Evolutionary conservation across 2,888 invertebrate genomes (phyloP), one percentile per base, ranked within the genome.

Genomic region (Luperina testacea): DNA sequence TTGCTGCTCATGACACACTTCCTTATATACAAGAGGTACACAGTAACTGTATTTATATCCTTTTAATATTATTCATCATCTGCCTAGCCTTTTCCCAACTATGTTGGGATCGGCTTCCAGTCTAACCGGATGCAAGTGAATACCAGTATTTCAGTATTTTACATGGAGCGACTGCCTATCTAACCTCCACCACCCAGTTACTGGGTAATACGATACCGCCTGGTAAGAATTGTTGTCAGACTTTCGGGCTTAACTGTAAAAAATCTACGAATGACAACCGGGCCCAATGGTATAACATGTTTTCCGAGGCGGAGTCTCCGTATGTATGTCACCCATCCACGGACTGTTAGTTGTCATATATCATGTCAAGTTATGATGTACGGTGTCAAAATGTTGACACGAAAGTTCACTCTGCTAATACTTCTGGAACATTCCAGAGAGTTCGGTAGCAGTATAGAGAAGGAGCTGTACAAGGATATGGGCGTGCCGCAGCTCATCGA

Each of bases 1-100:
- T 84, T 98, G 5, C 93, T 97, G 3, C 93, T 98, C 5, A 97
- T 97, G 92, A 97, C 97, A 11, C 96, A 97, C 80, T 98, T 98
- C 92, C 94, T 98, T 73, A 97, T 97, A 81, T 97, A 97, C 90
- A 98, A 98, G 93, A 95, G 96, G 96, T 96, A 75, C 70, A 24
- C 24, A 38, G 11, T 11, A 2, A 64, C 13, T 64, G 5, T 38
- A 64, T 64, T 64, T 38, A 64, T 6, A 11, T 11, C 20, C 38
- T 24, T 64, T 64, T 64, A 9, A 8, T n/a, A n/a, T n/a, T n/a
- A n/a, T 27, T 27, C n/a, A 61, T 27, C 61, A 63, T 32, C 17
- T 4, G 9, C 17, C 32, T 9, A 32, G 17, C 20, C 2, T 5
- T 32, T 32, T 4, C 17, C 0, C 63, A 63, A 32, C 17, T 17